Base-by-base conservation (phyloP, 2,888 invertebrate species). In the Lepeophtheirus nordmannii region DNA sequence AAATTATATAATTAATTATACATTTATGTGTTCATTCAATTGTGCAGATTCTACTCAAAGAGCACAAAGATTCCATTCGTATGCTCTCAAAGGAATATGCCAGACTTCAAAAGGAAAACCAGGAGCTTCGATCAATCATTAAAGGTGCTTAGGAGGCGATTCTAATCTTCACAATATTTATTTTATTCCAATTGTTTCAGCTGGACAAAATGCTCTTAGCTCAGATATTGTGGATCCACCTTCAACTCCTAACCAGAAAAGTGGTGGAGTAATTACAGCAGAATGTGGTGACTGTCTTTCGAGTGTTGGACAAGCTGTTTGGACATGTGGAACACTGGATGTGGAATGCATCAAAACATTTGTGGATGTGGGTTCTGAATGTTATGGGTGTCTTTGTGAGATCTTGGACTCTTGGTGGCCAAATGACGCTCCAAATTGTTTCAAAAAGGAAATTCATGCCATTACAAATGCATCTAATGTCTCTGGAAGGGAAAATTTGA, bases 401-500 rank as follows among this genome's bases (percentile, higher is more conserved):
- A 62, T 62, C 39, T 11, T 62, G 40, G 62, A 62, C 41, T 62
- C 37, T 41, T 62, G 62, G 62, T 62, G 62, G 62, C 62, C 62
- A 17, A 40, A 62, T 41, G 62, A 62, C 39, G 62, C 62, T 1
- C 62, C 62, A 1, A 62, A 62, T 39, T 62, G 62, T 40, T 62
- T 62, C 62, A 38, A 62, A 41, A 62, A 62, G 39, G 62, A 62
- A 17, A 62, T 62, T 40, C 62, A 62, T 2, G 53, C 53, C 2
- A 46, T 46, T 46, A 46, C 53, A 5, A 46, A 46, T 46, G 53
- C 53, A 5, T 46, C 53, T n/a, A 30, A 30, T 30, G 30, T 5
- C 30, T 30, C 7, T 2, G 30, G 30, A 30, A 7, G 30, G 30
- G 30, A 30, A 30, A 30, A 7, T 30, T 30, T 30, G 7, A 30